These are phyloP conservation scores for Meiosimyza platycephala DNA, from an alignment of 2,888 invertebrate species.

Conservation along the genomic window DNA sequence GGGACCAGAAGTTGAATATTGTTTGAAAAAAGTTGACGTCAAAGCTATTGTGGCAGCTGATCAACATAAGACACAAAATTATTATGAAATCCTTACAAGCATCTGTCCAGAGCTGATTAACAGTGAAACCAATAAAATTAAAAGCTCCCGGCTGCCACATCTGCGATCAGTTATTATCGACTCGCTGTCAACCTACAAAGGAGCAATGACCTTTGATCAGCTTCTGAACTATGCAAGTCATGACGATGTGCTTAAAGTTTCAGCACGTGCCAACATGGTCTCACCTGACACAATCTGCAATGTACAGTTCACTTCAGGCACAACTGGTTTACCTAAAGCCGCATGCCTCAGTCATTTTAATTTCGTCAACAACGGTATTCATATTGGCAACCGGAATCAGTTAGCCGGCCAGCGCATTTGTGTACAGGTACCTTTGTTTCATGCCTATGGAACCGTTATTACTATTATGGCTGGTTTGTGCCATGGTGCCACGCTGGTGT, in stretches of 20 bases:
- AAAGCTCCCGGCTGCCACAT: conserved; percentile 67
- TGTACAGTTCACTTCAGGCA: conserved; percentile 88
- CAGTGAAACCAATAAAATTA: conserved; percentile 67
- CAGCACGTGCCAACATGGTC: conserved; percentile 69
- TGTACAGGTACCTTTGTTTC: conserved; percentile 82
- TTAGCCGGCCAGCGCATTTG: conserved; percentile 68
- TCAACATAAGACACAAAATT: conserved; percentile 74
- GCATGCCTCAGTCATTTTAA: conserved; percentile 77
- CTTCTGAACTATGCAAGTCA: conserved; percentile 58
- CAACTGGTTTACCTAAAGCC: conserved; percentile 83
- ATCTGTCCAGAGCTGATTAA: conserved; percentile 72
- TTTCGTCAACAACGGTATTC: conserved; percentile 80
- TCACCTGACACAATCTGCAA: conserved; percentile 78
- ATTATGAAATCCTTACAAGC: conserved; percentile 73
- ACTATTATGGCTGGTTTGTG: conserved; percentile 72
- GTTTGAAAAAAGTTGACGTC: conserved; percentile 77
- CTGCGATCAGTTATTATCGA: conserved; percentile 73
- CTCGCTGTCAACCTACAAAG: conserved; percentile 68
- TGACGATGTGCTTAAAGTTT: conserved; percentile 49
- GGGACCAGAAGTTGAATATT: conserved; percentile 76
- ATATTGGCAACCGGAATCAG: conserved; percentile 71
- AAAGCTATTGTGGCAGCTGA: conserved; percentile 76
- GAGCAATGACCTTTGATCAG: conserved; percentile 67
- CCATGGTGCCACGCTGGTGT: conserved; percentile 73
- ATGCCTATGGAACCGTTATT: conserved; percentile 81